Base-by-base conservation (phyloP, 1,140 invertebrate species). In the Psix sp. region DNA sequence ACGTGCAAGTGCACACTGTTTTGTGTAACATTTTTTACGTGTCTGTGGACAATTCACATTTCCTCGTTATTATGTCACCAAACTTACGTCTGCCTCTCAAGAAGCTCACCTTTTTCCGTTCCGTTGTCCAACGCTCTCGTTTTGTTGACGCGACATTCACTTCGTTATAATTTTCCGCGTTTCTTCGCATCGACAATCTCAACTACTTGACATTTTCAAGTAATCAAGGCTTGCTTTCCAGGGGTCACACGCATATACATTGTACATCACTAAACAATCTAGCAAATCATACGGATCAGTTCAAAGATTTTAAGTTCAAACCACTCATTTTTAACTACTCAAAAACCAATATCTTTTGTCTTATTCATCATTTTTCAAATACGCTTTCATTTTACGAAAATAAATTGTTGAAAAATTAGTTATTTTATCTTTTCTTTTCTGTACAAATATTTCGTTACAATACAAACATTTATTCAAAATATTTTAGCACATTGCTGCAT, bases 11-110 rank as follows among this genome's bases (percentile, higher is more conserved):
- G n/a, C 14, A 11, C 10, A 11, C 2, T 33, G 6, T 33, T 33
- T 39, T 16, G 7, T 11, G 13, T 40, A 16, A 2, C 7, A n/a
- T 29, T 29, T 29, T 29, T 29, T 29, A 29, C 7, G 26, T n/a
- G n/a, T n/a, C 38, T 29, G 21, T 52, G 45, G 20, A 62, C 40
- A 66, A 39, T 43, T 39, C 14, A 39, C 52, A 17, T 52, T 67
- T 46, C 46, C 54, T 65, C 39, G 24, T 45, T 42, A 51, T 74
- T 77, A 73, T 67, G 48, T 62, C 33, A 48, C 68, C 42, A 79
- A 79, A 74, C 71, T 63, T 60, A 46, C 36, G 5, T 38, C 11
- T n/a, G 10, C 4, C 6, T 42, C 6, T 62, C 43, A 46, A 59
- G 35, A 36, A 49, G 45, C 26, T 51, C 51, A 67, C 56, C 57